Conservation (phyloP, 2,888 invertebrate genomes). For the Xanthorhoe designata region DNA sequence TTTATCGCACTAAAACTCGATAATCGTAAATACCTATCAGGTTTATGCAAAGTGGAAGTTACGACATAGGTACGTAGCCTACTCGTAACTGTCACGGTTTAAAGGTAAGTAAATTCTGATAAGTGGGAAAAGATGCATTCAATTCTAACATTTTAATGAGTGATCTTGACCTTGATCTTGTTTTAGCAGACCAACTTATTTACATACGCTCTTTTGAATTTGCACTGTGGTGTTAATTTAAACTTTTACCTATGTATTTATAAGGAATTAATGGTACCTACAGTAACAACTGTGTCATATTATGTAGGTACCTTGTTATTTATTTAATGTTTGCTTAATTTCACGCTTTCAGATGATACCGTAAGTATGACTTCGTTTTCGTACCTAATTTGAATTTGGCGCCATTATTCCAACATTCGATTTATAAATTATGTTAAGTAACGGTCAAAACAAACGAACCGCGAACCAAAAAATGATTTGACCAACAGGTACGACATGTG, state of each 20-base stretch:
- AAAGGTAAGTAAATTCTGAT: conserved; percentile 38
- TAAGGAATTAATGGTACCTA: no score
- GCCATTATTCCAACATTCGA: conserved; percentile 69
- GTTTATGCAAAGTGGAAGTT: conserved; percentile 49
- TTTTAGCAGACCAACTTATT: conserved; percentile 35
- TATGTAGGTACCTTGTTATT: conserved; percentile 12
- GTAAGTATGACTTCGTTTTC: conserved; percentile 51
- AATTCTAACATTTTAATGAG: conserved; percentile 37
- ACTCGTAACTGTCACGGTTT: conserved; percentile 32
- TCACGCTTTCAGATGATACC: conserved; percentile 54
- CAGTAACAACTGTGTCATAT: background rate
- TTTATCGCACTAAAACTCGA: conserved; percentile 43
- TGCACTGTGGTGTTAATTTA: conserved; percentile 31
- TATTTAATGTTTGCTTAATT: conserved; percentile 30
- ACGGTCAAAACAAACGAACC: conserved; percentile 60
- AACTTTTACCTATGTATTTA: no score
- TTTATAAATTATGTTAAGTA: conserved; percentile 22
- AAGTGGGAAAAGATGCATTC: conserved; percentile 39
- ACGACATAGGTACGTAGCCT: no score
- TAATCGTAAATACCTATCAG: conserved; percentile 29
- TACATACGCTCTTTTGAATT: conserved; percentile 40
- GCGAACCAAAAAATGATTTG: conserved; percentile 69
- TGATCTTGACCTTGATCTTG: conserved; percentile 47
- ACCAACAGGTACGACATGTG: conserved; percentile 98
- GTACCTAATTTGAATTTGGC: conserved; percentile 62